These are phyloP conservation scores for Macropis europaea DNA, from an alignment of 2,888 invertebrate genomes.

Conservation along the genomic window DNA sequence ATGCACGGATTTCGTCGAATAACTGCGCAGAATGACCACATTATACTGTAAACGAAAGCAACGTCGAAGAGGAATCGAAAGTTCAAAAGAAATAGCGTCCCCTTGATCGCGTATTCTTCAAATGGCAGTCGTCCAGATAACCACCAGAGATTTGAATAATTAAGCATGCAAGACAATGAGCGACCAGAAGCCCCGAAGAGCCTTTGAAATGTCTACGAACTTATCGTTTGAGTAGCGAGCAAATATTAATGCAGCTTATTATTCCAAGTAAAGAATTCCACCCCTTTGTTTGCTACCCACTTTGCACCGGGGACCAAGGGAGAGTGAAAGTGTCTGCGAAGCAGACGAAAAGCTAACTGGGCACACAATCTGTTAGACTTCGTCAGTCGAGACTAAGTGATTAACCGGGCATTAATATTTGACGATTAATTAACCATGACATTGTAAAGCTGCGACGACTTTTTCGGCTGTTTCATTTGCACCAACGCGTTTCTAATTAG, in stretches of 20 bases:
- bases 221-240: slow-evolving; percentile 64
- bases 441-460: slow-evolving; percentile 1
- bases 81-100: background rate
- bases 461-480: background rate
- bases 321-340: slow-evolving; percentile 53
- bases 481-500: background rate
- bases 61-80: slow-evolving; percentile 3
- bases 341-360: slow-evolving; percentile 42
- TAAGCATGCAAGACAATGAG: slow-evolving; percentile 56
- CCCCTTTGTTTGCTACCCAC: slow-evolving; percentile 57
- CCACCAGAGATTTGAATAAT: slow-evolving; percentile 39
- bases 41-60: background rate
- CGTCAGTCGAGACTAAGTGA: slow-evolving; percentile 35
- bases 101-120: slow-evolving; percentile 6
- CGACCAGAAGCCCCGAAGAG: background rate
- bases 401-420: slow-evolving; percentile 45
- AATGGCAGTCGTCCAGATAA: slow-evolving; percentile 1
- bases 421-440: slow-evolving; percentile 43
- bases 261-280: slow-evolving; percentile 55
- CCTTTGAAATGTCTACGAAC: slow-evolving; percentile 48
- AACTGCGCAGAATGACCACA: background rate
- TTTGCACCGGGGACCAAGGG: slow-evolving; percentile 33
- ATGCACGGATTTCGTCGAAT: no score
- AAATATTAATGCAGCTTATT: slow-evolving; percentile 69
- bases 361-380: slow-evolving; percentile 21